Evolutionary conservation across 53 echinoderm and acorn worm genomes (phyloP), one percentile per base, ranked within the genome.

Genomic region (Echinarachnius parma): DNA sequence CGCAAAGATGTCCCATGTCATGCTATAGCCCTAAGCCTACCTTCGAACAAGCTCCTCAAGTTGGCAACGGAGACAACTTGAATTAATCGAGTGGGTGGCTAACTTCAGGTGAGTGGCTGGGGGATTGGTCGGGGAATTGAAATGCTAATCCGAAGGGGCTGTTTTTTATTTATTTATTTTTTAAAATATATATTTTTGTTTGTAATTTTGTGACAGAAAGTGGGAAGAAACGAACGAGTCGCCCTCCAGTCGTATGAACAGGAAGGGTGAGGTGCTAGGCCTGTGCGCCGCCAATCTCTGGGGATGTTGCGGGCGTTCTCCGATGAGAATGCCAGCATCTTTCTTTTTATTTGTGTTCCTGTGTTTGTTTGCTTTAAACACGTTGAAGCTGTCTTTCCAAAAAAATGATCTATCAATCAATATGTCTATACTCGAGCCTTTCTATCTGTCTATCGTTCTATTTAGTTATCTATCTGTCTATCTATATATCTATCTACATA

Each of bases 1-100:
- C 66, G 45, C 47, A 47, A 65, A 65, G 66, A 46, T 5, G 3
- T 65, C 66, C 66, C 66, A 26, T 10, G 66, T 65, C 66, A 65
- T 65, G 66, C 66, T 65, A 65, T 65, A 65, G 66, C 66, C 66
- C 30, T 65, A 65, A 65, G 66, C 66, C n/a, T 65, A 25, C 66
- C 47, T 47, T 65, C 45, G 47, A 65, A 65, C 66, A 65, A n/a
- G 66, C 66, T 65, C 66, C 66, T 65, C 28, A 65, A 28, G 22
- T 65, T 65, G 66, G 66, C 66, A 65, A 65, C 66, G 46, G 31
- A 65, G 66, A 65, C 66, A 47, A 24, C 66, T 65, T 65, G 66
- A 65, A 65, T 65, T 65, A 47, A 65, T 46, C 47, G 47, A 65
- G 66, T 65, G 47, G 66, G 66, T 47, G 26, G 66, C 45, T 65